Evolutionary conservation across 2,797 vertebrate species (phyloP), one percentile per base, ranked within the genome.

Genomic region (Myotis planiceps): DNA sequence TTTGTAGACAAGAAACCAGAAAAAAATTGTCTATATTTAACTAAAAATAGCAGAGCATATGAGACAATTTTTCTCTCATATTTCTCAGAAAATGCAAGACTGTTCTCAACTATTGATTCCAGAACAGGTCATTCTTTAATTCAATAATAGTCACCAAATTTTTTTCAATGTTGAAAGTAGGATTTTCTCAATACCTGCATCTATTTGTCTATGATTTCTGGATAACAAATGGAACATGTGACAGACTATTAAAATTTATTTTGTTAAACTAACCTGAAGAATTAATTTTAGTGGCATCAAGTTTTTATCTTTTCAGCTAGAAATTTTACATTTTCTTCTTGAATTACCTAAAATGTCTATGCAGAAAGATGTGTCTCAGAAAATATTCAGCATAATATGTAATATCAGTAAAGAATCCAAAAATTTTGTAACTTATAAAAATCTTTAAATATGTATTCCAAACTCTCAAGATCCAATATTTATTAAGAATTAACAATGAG

Each of bases 231-330:
- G 18, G 14, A 60, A 12, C 4, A 87, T 53, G 29, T 21, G 32
- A 79, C 5, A 90, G 19, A 65, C 49, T 88, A 86, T 42, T 10
- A 94, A 76, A 76, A 63, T 2, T 18, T 60, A 45, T 83, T 69
- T 78, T 34, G 10, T 84, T 83, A 47, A 80, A 19, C 16, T 84
- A 80, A 81, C 25, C 1, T 75, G 14, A 89, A 80, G 21, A 76
- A 42, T 96, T 84, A 83, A 92, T 94, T 96, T 94, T 92, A 37
- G 32, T 82, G 16, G 29, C 13, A 69, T 68, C 6, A 69, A 55
- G 1, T 65, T 92, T 94, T 90, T 72, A 9, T 72, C 21, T 63
- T 37, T 85, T 86, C 18, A 45, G 71, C 4, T 78, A 25, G 25
- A 88, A 94, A 63, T 58, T 85, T 89, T 65, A 16, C 10, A 25